Base-by-base conservation (phyloP, 1,140 invertebrate genomes). In the Phocides pigmalion region DNA sequence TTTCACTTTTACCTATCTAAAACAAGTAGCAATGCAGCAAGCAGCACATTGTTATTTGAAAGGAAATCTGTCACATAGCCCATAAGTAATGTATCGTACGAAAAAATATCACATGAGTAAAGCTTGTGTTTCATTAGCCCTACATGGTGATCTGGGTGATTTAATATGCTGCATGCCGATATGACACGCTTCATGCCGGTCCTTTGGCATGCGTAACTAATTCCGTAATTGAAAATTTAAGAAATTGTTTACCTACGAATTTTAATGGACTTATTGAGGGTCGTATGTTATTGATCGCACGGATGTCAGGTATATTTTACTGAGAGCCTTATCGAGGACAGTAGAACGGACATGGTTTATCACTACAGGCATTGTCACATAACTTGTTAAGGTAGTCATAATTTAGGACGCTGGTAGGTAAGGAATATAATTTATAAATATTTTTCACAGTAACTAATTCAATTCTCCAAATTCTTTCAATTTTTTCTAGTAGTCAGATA, bases 41-140 rank as follows among this genome's bases (percentile, higher is more conserved):
- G 0, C 0, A 17, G 22, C 8, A 59, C 35, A 5, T 58, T 41
- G n/a, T 58, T 19, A 58, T 42, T 65, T 0, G 8, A 22, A 9
- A 3, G 69, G 54, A 49, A 49, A 61, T 56, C 53, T 56, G 53
- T 62, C 75, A 73, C 72, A 81, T n/a, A 74, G 73, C 71, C 71
- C 78, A 76, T 66, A 8, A 35, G 32, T 35, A n/a, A 1, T 76
- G 75, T 81, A 68, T 62, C 66, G 59, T n/a, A n/a, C 54, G 62
- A 51, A 62, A 76, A 76, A n/a, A n/a, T n/a, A n/a, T n/a, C n/a
- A n/a, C n/a, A n/a, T 69, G 72, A 68, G 71, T 71, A 65, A 72
- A 65, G 63, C 74, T 70, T 81, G 74, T 76, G 74, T 79, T 78
- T 81, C 78, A 81, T 81, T 81, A 81, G 74, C 73, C 78, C 46